Conservation (phyloP, 2,113 vertebrate species). For the Entosphenus tridentatus region DNA sequence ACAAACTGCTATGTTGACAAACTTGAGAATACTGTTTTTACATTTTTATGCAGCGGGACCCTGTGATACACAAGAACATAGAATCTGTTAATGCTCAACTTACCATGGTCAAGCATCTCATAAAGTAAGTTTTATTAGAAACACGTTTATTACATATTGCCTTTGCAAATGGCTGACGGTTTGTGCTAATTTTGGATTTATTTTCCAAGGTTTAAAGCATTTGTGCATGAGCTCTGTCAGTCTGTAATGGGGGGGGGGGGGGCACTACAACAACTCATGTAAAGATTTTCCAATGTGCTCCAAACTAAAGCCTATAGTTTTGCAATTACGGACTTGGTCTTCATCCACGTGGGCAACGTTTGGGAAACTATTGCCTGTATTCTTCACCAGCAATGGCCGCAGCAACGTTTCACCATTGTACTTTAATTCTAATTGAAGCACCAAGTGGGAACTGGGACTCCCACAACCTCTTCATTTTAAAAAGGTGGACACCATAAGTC, state of each 20-base stretch:
- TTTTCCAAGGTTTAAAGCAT: background rate
- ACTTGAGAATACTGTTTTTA: background rate
- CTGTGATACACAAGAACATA: conserved; percentile 73
- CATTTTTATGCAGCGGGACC: conserved; percentile 28
- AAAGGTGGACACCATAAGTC: too few relatives aligned
- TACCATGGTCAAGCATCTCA: conserved; percentile 67
- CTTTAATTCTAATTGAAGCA: too few relatives aligned
- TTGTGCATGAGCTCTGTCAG: too few relatives aligned
- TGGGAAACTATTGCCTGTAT: too few relatives aligned
- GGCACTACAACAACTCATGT: background rate
- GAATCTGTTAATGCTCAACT: conserved; percentile 54
- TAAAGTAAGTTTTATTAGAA: conserved; percentile 36
- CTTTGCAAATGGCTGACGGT: conserved; percentile 1
- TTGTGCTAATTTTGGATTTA: background rate
- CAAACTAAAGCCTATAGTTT: too few relatives aligned
- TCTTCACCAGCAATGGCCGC: too few relatives aligned
- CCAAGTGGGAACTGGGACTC: too few relatives aligned
- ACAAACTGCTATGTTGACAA: background rate
- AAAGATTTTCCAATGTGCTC: background rate
- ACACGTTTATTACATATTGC: conserved; percentile 5
- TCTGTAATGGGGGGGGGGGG: too few relatives aligned
- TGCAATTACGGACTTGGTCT: too few relatives aligned
- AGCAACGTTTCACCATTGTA: too few relatives aligned
- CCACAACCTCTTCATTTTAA: too few relatives aligned
- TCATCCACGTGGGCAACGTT: too few relatives aligned